phyloP scores from a whole-genome alignment of 2,113 vertebrate species.

The Haemorhous mexicanus region DNA sequence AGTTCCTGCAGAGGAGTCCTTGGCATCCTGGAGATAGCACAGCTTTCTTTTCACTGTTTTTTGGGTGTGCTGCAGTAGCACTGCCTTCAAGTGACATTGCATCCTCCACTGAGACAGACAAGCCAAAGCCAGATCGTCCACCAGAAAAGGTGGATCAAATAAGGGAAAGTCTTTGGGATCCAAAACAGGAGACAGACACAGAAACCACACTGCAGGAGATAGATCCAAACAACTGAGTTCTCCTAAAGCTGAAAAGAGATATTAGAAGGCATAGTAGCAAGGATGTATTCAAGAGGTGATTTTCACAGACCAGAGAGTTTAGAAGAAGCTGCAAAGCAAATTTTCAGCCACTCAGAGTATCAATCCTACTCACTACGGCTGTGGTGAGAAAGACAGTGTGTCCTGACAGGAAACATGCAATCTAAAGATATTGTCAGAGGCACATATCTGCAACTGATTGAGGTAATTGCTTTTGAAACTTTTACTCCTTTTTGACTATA shows the following conservation, averaged over 20 bases:
- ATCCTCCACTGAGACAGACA: background rate
- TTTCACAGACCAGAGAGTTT: background rate
- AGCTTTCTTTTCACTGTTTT: background rate
- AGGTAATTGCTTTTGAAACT: background rate
- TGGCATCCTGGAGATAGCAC: background rate
- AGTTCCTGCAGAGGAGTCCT: background rate
- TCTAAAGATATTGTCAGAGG: background rate
- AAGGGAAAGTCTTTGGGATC: background rate
- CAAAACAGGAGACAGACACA: background rate
- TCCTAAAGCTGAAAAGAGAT: background rate
- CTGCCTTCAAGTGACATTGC: background rate
- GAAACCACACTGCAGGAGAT: background rate
- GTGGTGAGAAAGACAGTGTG: background rate
- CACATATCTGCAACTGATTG: background rate
- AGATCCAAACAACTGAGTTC: background rate
- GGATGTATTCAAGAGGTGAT: background rate
- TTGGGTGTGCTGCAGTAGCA: background rate
- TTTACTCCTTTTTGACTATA: background rate
- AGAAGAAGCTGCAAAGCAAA: background rate
- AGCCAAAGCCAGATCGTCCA: background rate
- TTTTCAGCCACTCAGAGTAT: background rate
- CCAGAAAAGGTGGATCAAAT: background rate
- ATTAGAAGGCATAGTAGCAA: background rate
- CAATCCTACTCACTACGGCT: background rate
- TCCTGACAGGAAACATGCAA: background rate